Evolutionary conservation across 64 coral and sea anemone species (phyloP).

Genomic region (Cladopsammia gracilis): DNA sequence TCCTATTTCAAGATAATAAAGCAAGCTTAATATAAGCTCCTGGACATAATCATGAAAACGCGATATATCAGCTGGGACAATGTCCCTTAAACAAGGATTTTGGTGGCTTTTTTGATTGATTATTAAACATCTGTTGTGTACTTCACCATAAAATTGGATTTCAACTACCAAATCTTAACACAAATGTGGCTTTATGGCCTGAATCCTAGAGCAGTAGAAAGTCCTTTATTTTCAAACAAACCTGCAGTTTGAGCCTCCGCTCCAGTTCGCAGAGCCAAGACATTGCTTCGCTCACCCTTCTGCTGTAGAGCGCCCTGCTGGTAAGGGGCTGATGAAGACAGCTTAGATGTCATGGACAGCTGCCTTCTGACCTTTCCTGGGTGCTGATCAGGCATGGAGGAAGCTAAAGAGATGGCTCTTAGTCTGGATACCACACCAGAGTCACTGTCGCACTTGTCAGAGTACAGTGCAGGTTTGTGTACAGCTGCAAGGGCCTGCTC

Average conservation of each 20-base stretch:
- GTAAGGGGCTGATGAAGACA: conserved; percentile 82
- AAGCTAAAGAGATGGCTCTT: conserved; percentile 55
- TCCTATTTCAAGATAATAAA: too few relatives aligned
- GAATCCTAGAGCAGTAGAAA: too few relatives aligned
- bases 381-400: conserved; percentile 35
- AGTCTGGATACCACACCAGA: conserved; percentile 23
- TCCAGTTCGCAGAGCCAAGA: not conserved
- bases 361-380: conserved; percentile 20
- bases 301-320: conserved; percentile 18
- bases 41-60: too few relatives aligned
- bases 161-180: too few relatives aligned
- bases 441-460: conserved; percentile 18
- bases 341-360: conserved; percentile 51
- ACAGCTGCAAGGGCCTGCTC: conserved; percentile 70
- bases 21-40: too few relatives aligned
- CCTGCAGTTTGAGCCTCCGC: not conserved
- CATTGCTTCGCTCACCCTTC: conserved; percentile 21
- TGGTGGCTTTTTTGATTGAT: too few relatives aligned
- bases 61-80: too few relatives aligned
- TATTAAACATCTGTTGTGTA: too few relatives aligned
- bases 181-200: too few relatives aligned
- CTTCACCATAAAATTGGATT: too few relatives aligned
- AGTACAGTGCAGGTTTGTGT: conserved; percentile 37
- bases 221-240: not conserved
- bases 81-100: too few relatives aligned